Conservation (phyloP, 2,113 vertebrate genomes). For the Hyperoodon ampullatus region DNA sequence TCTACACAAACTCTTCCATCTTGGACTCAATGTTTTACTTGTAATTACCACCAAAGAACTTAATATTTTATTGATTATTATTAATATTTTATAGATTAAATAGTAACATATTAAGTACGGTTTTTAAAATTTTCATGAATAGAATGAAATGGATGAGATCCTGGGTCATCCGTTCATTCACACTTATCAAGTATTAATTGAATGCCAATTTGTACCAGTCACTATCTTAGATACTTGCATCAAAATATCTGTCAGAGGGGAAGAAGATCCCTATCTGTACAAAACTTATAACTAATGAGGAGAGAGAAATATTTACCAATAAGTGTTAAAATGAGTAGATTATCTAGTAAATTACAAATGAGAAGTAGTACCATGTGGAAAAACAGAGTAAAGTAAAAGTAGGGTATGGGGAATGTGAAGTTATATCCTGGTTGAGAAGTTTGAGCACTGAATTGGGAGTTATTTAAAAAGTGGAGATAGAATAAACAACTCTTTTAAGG, state of each 20-base stretch:
- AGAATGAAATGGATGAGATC: background rate
- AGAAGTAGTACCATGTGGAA: background rate
- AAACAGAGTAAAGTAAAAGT: background rate
- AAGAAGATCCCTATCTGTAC: background rate
- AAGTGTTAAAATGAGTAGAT: background rate
- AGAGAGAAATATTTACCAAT: background rate
- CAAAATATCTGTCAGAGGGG: background rate
- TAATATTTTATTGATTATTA: background rate
- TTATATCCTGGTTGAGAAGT: background rate
- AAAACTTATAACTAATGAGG: background rate
- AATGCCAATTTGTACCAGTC: background rate
- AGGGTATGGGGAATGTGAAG: background rate
- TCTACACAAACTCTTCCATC: background rate
- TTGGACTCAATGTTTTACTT: background rate
- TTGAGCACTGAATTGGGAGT: background rate
- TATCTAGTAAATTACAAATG: background rate
- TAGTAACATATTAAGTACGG: background rate
- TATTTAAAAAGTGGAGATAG: background rate
- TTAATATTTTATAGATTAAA: background rate
- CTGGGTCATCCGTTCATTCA: background rate
- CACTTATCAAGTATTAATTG: background rate
- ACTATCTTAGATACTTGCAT: background rate
- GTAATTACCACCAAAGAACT: background rate
- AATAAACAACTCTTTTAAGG: background rate
- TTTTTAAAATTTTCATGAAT: background rate